Base-by-base conservation (phyloP, 1,140 invertebrate genomes). In the Nasonia vitripennis region DNA sequence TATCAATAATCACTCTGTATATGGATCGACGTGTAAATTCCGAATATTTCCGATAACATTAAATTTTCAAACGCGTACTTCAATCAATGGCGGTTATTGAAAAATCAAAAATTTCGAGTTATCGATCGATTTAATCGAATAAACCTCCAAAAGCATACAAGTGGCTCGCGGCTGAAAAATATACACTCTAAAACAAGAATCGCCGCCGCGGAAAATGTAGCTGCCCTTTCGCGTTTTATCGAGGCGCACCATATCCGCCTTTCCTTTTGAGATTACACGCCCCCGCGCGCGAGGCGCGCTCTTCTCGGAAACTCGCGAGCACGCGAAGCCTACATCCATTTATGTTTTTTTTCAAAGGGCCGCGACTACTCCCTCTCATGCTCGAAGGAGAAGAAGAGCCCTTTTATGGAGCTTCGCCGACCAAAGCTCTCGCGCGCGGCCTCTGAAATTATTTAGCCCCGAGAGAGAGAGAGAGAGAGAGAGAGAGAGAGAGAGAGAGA, bases 371-470 rank as follows among this genome's bases (percentile, higher is more conserved):
- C 68, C 68, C 68, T 71, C 68, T 71, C 23, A 6, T 27, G 23
- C 68, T 27, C 23, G 23, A 62, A n/a, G 20, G 1, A n/a, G 6
- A 62, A 62, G 81, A 78, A 84, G 74, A 78, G 48, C 82, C 75
- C 62, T 84, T 84, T 84, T 84, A 84, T 70, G 67, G 37, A 78
- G 74, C n/a, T 70, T 34, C 48, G 41, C 75, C 75, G 82, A 70
- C 55, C 82, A 70, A 78, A 78, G 82, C 82, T 78, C 62, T 71
- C 41, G 41, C 41, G 74, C 75, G 9, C 4, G 73, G 51, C 45
- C 81, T 84, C 75, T 78, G 82, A 84, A 84, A 84, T 84, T 78
- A 84, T 84, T 84, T 84, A 84, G 74, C 75, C 75, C 73, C n/a
- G 75, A 78, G 73, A 41, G 27, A 27, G 27, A 27, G 27, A 27